Evolutionary conservation across 2,888 invertebrate genomes (phyloP), one percentile per base, ranked within the genome.

Genomic region (Leucophora obtusa): DNA sequence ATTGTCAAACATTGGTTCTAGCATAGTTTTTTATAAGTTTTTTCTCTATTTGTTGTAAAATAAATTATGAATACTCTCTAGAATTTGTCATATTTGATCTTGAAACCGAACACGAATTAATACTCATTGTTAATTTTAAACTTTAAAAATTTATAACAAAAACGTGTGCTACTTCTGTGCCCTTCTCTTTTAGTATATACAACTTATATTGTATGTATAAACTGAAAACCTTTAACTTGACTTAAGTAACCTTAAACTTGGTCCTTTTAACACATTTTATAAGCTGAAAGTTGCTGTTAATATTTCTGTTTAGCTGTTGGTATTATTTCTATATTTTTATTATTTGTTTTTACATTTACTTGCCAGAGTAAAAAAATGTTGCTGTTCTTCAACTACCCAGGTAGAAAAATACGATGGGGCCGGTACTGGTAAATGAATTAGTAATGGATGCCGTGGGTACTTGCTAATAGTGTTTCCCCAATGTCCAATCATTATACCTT

Each of bases 221-320:
- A 15, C 1, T 56, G 24, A 21, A 75, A 72, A 58, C 66, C 66
- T 76, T 77, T 73, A 70, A 66, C 81, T 54, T 56, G 51, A n/a
- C 50, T 54, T 54, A 35, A 56, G n/a, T 63, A 65, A 73, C 66
- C 63, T 72, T 65, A 66, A 77, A 56, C 65, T 54, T 65, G 62
- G 43, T 50, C 53, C 69, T 69, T 69, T 77, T 54, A 59, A 66
- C 24, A 77, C 73, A 65, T 69, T 58, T 69, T 60, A 43, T 56
- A 47, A 59, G 47, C 60, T 59, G 50, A 18, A 59, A 65, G 69
- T 54, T 76, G 28, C 66, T 69, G 65, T 56, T 62, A 54, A 54
- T 63, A 47, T 43, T n/a, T 24, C 60, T 15, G 43, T 58, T 11
- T 47, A 7, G 28, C 6, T 28, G 28, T 28, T 28, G 28, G 7